These are phyloP conservation scores for Hydractinia symbiolongicarpus DNA, from an alignment of 30 jellyfish, hydroid and myxozoan species.

Conservation along the genomic window DNA sequence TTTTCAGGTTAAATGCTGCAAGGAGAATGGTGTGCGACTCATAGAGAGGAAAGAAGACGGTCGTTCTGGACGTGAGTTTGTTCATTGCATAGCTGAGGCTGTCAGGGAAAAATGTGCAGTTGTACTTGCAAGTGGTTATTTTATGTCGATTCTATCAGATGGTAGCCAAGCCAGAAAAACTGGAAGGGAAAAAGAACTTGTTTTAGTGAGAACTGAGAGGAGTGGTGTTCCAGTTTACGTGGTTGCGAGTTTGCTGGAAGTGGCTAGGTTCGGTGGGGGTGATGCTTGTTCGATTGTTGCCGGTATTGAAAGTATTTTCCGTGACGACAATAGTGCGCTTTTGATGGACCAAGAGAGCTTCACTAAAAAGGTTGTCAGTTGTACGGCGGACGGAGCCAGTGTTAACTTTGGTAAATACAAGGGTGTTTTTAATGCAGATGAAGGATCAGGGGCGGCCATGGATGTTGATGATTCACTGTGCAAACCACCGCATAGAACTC, in stretches of 20 bases:
- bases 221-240: too few relatives aligned
- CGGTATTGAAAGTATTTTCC: constrained; percentile 16
- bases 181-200: too few relatives aligned
- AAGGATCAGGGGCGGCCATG: constrained; percentile 18
- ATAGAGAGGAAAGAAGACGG: constrained; percentile 36
- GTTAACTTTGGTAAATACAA: too few relatives aligned
- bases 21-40: constrained; percentile 26
- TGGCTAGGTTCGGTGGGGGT: constrained; percentile 24
- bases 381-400: too few relatives aligned
- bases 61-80: constrained; percentile 30
- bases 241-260: constrained; percentile 10
- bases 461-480: constrained; percentile 27
- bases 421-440: constrained; percentile 18
- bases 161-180: too few relatives aligned
- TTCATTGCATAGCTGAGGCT: constrained; percentile 43
- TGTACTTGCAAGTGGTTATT: constrained; percentile 26
- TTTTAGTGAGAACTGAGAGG: too few relatives aligned
- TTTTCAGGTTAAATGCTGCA: constrained; percentile 26
- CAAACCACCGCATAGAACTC: constrained; percentile 1
- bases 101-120: constrained; percentile 25
- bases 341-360: too few relatives aligned
- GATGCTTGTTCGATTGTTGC: constrained; percentile 21
- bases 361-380: constrained; percentile 2
- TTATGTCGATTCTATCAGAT: not conserved
- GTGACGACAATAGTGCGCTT: too few relatives aligned